These are phyloP conservation scores for Halcyon malimbica DNA, from an alignment of 2,113 vertebrate species.

Conservation along the genomic window DNA sequence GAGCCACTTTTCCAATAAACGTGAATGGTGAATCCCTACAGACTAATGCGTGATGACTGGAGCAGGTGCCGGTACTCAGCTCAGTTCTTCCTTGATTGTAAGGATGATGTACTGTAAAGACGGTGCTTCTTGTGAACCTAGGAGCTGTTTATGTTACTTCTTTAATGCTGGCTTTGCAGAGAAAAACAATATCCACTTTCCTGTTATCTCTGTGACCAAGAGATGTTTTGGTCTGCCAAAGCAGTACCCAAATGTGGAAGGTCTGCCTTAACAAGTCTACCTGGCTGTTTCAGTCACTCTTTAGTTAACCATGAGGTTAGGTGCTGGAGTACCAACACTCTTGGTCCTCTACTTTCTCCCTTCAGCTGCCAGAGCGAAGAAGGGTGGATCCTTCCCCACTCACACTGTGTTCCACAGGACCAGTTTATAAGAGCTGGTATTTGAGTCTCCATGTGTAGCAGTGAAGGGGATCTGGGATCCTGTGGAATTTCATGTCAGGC, in stretches of 20 bases:
- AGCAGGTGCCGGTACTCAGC: not conserved
- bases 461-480: not conserved
- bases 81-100: not conserved
- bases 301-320: not conserved
- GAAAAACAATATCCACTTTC: not conserved
- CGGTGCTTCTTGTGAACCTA: not conserved
- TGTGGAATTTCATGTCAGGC: rapidly evolving
- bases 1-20: not conserved
- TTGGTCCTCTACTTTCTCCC: not conserved
- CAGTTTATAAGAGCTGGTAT: not conserved
- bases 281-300: not conserved
- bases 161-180: not conserved
- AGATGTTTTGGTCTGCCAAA: not conserved
- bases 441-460: rapidly evolving
- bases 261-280: not conserved
- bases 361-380: not conserved
- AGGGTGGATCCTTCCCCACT: not conserved
- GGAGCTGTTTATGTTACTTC: not conserved
- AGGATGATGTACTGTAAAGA: not conserved
- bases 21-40: not conserved
- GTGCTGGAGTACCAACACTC: not conserved
- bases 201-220: not conserved
- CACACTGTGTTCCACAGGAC: not conserved
- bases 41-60: rapidly evolving
- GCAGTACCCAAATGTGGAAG: not conserved